A percentile compares a stretch with the other conserved stretches of the same genome.
Conservation (phyloP, 2,888 invertebrate genomes). For the Caenorhabditis sinica region DNA sequence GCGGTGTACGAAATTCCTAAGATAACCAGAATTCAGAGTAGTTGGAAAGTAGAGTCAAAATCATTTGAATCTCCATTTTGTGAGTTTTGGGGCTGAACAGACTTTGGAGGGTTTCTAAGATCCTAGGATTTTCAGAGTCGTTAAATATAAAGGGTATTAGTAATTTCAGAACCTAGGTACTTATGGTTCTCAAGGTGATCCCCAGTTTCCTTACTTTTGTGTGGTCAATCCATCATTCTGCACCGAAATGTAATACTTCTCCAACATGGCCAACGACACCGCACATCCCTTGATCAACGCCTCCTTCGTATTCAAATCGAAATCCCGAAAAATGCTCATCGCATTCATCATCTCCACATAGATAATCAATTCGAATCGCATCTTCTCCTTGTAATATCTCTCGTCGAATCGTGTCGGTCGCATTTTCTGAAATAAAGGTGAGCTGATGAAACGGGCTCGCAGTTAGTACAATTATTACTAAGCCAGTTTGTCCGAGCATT, state of each 20-base stretch:
- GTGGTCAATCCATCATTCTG: slow-evolving; percentile 67
- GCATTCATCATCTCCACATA: slow-evolving; percentile 66
- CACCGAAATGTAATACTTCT: slow-evolving; percentile 78
- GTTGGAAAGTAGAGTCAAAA: too few relatives aligned
- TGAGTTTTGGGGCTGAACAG: too few relatives aligned
- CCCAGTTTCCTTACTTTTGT: slow-evolving; percentile 63
- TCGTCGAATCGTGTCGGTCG: slow-evolving; percentile 67
- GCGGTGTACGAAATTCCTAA: too few relatives aligned
- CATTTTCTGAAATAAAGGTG: slow-evolving; percentile 55
- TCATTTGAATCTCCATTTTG: too few relatives aligned
- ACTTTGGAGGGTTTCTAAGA: too few relatives aligned
- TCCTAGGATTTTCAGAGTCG: too few relatives aligned
- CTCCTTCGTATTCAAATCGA: slow-evolving; percentile 63
- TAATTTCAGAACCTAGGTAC: too few relatives aligned
- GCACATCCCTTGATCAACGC: slow-evolving; percentile 73
- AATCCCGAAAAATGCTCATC: slow-evolving; percentile 44
- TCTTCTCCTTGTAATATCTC: slow-evolving; percentile 67
- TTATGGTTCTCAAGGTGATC: too few relatives aligned
- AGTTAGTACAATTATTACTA: slow-evolving; percentile 65
- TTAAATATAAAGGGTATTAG: too few relatives aligned
- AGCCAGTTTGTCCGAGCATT: slow-evolving; percentile 74
- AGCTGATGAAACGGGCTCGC: slow-evolving; percentile 20
- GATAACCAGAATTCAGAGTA: too few relatives aligned
- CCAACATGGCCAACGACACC: slow-evolving; percentile 73
- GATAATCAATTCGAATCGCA: slow-evolving; percentile 64